Evolutionary conservation across 2,113 vertebrate species (phyloP), one percentile per base, ranked within the genome.

Genomic region (Lepus timidus): DNA sequence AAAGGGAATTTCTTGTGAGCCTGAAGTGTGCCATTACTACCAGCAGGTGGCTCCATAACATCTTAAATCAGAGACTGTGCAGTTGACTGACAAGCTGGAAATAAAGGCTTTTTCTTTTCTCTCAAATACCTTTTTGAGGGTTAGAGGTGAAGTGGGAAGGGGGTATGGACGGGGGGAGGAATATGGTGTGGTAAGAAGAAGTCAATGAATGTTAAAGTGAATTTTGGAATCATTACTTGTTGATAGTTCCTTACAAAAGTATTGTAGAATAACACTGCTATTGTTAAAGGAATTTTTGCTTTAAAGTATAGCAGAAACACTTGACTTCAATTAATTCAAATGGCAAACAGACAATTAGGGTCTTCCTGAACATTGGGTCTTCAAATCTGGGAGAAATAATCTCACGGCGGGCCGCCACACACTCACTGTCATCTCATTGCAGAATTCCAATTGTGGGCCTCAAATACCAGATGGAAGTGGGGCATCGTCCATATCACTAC

Each of bases 21-120:
- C 0, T 96, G 97, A 94, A 96, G 62, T 96, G 22, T 58, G 27
- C 33, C 49, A 22, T 76, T 49, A 9, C 0, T 3, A 58, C 96
- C 98, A 97, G 97, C 83, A 97, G 98, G 88, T 97, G 98, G 97
- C 96, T 7, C 92, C 74, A 78, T 91, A 96, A 49, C 74, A 90
- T 94, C 86, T 94, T 94, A 97, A 85, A 96, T 93, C 74, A 82
- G 36, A 39, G 25, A 39, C 68, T 74, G 74, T 79, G 55, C 12
- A 3, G 4, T n/a, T 90, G 67, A 88, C 33, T 65, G 22, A 64
- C 68, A 33, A 73, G 55, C 88, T 19, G 65, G 70, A 75, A 76
- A 74, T 12, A 29, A 39, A 61, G 1, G 9, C 6, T 44, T 23
- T 75, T 75, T n/a, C 23, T 70, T 76, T 22, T 71, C 88, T 44